A percentile compares a stretch with the other conserved stretches of the same genome.
Conservation (phyloP, 2,888 invertebrate genomes). For the Trilocha varians region DNA sequence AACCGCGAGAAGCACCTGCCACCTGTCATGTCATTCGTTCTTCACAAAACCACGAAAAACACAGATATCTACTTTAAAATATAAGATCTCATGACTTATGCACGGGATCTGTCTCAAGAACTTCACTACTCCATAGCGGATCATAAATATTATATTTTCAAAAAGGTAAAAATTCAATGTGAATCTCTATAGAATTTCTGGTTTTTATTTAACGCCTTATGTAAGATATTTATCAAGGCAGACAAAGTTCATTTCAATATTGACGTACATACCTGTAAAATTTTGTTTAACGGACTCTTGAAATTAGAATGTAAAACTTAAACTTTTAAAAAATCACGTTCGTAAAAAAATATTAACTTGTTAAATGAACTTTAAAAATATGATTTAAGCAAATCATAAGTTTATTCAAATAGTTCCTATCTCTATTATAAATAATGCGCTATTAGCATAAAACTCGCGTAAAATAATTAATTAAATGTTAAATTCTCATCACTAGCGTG, state of each 20-base stretch:
- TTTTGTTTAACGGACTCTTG: too few species aligned
- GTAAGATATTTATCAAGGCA: too few species aligned
- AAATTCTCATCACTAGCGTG: not conserved
- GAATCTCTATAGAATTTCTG: too few species aligned
- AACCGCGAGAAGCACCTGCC: too few species aligned
- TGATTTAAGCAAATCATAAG: too few species aligned
- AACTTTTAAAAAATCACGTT: too few species aligned
- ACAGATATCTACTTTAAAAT: not conserved
- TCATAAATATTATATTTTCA: not conserved
- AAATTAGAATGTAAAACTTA: too few species aligned
- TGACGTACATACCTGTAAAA: too few species aligned
- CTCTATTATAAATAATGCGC: not conserved
- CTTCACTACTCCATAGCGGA: not conserved
- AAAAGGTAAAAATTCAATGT: not conserved
- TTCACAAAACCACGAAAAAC: not conserved
- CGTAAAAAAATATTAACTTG: too few species aligned
- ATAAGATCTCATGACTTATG: not conserved
- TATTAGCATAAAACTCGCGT: not conserved
- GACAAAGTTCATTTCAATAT: too few species aligned
- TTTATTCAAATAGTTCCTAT: not conserved
- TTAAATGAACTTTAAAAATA: too few species aligned
- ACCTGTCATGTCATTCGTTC: not conserved
- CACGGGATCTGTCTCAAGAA: not conserved
- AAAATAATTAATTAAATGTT: not conserved
- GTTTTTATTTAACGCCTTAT: too few species aligned